Percentiles rank a stretch among this genome's conserved stretches.
Evolutionary conservation across 2,797 vertebrate species (phyloP).

Genomic region (Taeniopygia guttata): DNA sequence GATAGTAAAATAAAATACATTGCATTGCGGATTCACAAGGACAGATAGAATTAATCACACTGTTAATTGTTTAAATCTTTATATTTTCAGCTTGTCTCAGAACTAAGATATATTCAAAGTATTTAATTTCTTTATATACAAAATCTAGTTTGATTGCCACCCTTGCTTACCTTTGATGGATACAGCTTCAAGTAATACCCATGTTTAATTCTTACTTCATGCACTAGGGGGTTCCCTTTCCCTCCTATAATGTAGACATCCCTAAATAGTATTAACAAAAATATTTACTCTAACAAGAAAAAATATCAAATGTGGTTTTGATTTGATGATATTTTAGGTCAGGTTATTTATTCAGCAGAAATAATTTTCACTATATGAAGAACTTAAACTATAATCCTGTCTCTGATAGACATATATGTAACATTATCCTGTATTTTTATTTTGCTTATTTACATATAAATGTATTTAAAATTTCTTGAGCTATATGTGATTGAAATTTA

Average conservation of each 20-base stretch:
- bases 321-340: conserved; percentile 12
- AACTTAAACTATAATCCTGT: not conserved
- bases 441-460: not conserved
- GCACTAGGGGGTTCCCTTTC: conserved; percentile 71
- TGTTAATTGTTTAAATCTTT: not conserved
- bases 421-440: not conserved
- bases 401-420: not conserved
- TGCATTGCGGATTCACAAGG: not conserved
- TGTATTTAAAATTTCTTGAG: not conserved
- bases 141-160: not conserved
- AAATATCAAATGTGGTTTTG: not conserved
- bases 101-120: not conserved
- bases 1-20: not conserved
- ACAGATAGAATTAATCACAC: not conserved
- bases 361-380: not conserved
- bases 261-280: not conserved
- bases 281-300: not conserved
- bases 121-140: not conserved
- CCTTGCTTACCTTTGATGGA: not conserved
- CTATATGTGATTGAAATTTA: not conserved
- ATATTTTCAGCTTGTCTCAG: not conserved
- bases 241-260: not conserved
- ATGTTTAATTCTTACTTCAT: conserved; percentile 25
- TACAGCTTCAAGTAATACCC: not conserved
- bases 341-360: not conserved